A percentile compares a stretch with the other conserved stretches of the same genome.
Evolutionary conservation across 2,888 invertebrate genomes (phyloP).

Genomic region (Microplitis manilae): DNA sequence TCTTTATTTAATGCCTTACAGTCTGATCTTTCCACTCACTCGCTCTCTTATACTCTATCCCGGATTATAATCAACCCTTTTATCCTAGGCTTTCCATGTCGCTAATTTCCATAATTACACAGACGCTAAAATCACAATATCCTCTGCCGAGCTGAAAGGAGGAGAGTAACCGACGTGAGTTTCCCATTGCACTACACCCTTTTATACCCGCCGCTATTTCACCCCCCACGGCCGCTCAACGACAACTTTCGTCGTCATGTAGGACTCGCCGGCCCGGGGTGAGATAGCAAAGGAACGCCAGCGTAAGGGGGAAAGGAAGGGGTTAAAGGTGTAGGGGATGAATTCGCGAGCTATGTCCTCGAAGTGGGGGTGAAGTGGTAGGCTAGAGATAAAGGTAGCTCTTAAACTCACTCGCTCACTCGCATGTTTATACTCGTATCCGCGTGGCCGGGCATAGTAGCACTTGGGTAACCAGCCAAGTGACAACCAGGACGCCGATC

Average conservation of each 20-base stretch:
- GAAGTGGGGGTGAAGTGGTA: constrained; percentile 60
- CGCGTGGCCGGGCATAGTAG: constrained; percentile 70
- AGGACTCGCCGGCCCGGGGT: constrained; percentile 30
- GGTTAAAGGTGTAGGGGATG: constrained; percentile 29
- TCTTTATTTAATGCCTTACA: background rate
- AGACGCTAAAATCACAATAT: constrained; percentile 73
- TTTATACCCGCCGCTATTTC: constrained; percentile 39
- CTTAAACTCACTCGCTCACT: constrained; percentile 68
- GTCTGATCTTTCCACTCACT: constrained; percentile 17
- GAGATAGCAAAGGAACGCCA: constrained; percentile 21
- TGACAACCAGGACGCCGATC: constrained; percentile 63
- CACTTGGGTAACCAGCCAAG: constrained; percentile 72
- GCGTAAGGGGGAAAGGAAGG: constrained; percentile 22
- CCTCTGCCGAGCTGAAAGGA: constrained; percentile 68
- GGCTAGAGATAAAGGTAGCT: constrained; percentile 69
- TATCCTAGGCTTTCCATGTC: constrained; percentile 73
- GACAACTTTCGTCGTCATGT: constrained; percentile 37
- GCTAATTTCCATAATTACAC: constrained; percentile 73
- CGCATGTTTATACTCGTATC: constrained; percentile 71
- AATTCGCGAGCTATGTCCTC: constrained; percentile 28
- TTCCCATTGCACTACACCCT: constrained; percentile 41
- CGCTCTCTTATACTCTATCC: constrained; percentile 47
- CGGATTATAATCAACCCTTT: constrained; percentile 72
- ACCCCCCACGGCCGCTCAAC: constrained; percentile 34
- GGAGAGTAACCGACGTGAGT: constrained; percentile 68